Base-by-base conservation (phyloP, 1,140 invertebrate species). In the Penaeus japonicus region DNA sequence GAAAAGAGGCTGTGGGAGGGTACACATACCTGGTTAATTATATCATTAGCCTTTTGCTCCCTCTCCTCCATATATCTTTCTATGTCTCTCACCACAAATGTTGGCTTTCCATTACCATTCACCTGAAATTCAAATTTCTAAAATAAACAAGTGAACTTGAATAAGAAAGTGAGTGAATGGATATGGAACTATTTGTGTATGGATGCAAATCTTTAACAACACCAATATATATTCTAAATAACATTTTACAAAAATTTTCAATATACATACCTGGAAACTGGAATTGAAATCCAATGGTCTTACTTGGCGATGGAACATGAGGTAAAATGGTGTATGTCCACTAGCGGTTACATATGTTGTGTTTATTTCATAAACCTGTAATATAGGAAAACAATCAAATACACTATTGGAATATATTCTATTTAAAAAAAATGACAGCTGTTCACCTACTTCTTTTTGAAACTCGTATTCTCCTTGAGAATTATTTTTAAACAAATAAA, bases 331-430 rank as follows among this genome's bases (percentile, higher is more conserved):
- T 47, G 80, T 83, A 39, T 77, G 73, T 20, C 80, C 80, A 62
- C 80, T 88, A 0, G 80, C 39, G n/a, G 80, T 88, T 47, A 77
- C 22, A 47, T 75, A 84, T 30, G 47, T 77, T 15, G 80, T 88
- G 39, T 88, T 88, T 17, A 88, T 83, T 59, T 88, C 86, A 62
- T 88, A 88, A 12, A 88, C 70, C 85, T 87, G 77, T 2, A 87
- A 87, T 27, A 12, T 47, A 47, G 47, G 10, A 47, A 47, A 47
- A 47, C 47, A 7, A 47, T 15, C 15, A 1, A 47, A 12, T 47
- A 47, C 4, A 47, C 47, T 47, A 15, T 12, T 47, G 5, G n/a
- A n/a, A n/a, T n/a, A n/a, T n/a, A n/a, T n/a, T 47, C 47, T 0
- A 47, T 15, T 10, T 7, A 47, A 47, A 47, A 47, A 47, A 47